Evolutionary conservation across 30 jellyfish, hydroid and myxozoan genomes (phyloP), one percentile per base, ranked within the genome.

Genomic region (Chironex yamaguchii): DNA sequence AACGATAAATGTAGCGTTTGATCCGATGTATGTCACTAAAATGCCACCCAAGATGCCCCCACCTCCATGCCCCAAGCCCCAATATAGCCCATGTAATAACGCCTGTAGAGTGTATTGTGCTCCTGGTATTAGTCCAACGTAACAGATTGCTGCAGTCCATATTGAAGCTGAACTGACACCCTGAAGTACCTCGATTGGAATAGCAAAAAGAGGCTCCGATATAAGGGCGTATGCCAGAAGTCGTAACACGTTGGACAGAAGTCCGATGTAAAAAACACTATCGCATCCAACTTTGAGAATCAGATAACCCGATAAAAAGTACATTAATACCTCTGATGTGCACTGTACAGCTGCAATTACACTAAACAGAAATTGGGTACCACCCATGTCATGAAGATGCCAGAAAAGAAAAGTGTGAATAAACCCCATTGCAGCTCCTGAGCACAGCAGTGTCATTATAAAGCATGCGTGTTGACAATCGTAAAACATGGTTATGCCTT

Each of bases 51-150:
- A 87, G 66, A 94, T 94, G 0, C 99, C 99, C 68, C 99, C 99
- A 11, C 99, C 99, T 14, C 99, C 99, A 53, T 94, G 99, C 2
- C 99, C 99, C 2, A 94, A 71, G 23, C 99, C 99, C 99, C 99
- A 94, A 52, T 94, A 94, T 28, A 94, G 82, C 27, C 97, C 99
- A 79, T 94, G 99, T 1, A 94, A 91, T 51, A 94, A 76, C 30
- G 99, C 99, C 54, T 94, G 99, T n/a, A 94, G 92, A 1, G 99
- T 94, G 29, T 87, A 96, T 30, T 96, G 99, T 0, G 97, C 92
- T 27, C 99, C 99, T n/a, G 97, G 98, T 76, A 90, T 94, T 4
- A 88, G 96, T 0, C 97, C 97, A 52, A 94, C 96, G 66, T 94
- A 94, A 42, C 97, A 94, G 22, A 94, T 81, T 2, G 99, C 91